Conservation (phyloP, 1,140 invertebrate genomes). For the Drosophila pachea region DNA sequence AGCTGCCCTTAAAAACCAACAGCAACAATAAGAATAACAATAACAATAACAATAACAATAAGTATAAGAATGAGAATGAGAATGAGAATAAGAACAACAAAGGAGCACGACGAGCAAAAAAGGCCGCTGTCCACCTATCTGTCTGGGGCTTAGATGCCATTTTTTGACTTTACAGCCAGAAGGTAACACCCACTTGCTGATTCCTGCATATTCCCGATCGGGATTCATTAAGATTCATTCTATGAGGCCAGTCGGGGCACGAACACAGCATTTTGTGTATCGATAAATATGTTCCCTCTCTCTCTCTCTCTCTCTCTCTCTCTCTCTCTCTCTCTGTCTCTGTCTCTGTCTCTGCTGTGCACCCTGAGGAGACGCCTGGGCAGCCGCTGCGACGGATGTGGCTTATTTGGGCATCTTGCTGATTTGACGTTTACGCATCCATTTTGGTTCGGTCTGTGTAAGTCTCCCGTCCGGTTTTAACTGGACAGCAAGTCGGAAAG, state of each 20-base stretch:
- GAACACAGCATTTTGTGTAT: conserved; percentile 39
- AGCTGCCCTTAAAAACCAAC: conserved; percentile 37
- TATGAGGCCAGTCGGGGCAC: conserved; percentile 46
- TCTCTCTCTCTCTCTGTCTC: conserved; percentile 35
- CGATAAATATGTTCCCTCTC: conserved; percentile 28
- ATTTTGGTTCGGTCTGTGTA: conserved; percentile 59
- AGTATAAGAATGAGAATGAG: conserved; percentile 4
- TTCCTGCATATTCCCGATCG: conserved; percentile 60
- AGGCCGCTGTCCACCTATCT: conserved; percentile 68
- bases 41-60: conserved; percentile 53
- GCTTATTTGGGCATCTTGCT: neutral
- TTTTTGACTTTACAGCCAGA: conserved; percentile 74
- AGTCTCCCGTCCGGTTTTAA: conserved; percentile 32
- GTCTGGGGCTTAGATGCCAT: conserved; percentile 69
- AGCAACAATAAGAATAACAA: conserved; percentile 67
- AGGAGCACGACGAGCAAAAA: conserved; percentile 11
- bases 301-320: too few relatives aligned
- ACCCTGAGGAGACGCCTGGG: too few relatives aligned
- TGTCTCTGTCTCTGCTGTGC: conserved; percentile 35
- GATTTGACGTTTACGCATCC: conserved; percentile 62
- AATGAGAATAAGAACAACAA: neutral
- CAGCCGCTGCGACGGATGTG: too few relatives aligned
- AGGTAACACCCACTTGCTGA: conserved; percentile 70
- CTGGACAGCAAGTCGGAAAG: conserved; percentile 51
- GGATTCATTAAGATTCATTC: conserved; percentile 76